Conservation (phyloP, 1,140 invertebrate species). For the Solen grandis region DNA sequence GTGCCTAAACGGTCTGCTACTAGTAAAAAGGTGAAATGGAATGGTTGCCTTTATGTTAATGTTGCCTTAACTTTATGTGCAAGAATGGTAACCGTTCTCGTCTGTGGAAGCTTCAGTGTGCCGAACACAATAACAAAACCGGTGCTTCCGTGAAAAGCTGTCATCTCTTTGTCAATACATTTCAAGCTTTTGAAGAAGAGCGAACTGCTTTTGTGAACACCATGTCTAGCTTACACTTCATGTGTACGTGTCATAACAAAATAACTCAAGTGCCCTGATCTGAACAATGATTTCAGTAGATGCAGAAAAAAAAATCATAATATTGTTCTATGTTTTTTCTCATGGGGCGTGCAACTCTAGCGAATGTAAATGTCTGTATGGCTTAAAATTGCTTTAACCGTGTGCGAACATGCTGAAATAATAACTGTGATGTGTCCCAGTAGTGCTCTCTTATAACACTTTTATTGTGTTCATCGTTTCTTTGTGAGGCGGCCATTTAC, state of each 20-base stretch:
- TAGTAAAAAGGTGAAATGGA: slow-evolving; percentile 49
- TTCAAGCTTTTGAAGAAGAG: too few species aligned
- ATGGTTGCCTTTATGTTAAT: not conserved
- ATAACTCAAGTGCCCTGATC: too few species aligned
- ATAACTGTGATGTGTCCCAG: not conserved
- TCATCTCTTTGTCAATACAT: too few species aligned
- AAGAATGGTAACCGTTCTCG: not conserved
- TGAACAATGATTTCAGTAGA: too few species aligned
- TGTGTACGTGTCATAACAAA: too few species aligned
- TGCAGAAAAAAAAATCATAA: too few species aligned
- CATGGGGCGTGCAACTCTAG: slow-evolving; percentile 46
- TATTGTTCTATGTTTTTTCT: slow-evolving; percentile 55
- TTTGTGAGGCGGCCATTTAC: not conserved
- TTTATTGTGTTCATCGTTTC: not conserved
- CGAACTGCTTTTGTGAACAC: too few species aligned
- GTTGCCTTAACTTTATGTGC: not conserved
- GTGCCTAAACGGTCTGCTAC: slow-evolving; percentile 35
- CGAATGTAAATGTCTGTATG: not conserved
- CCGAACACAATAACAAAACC: not conserved
- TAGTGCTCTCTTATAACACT: not conserved
- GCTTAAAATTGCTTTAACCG: not conserved
- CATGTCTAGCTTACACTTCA: too few species aligned
- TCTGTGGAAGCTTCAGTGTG: not conserved
- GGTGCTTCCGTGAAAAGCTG: not conserved
- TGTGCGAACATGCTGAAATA: not conserved